A percentile compares a stretch with the other conserved stretches of the same genome.
phyloP scores from a whole-genome alignment of 2,888 invertebrate species.

The Formica aserva region DNA sequence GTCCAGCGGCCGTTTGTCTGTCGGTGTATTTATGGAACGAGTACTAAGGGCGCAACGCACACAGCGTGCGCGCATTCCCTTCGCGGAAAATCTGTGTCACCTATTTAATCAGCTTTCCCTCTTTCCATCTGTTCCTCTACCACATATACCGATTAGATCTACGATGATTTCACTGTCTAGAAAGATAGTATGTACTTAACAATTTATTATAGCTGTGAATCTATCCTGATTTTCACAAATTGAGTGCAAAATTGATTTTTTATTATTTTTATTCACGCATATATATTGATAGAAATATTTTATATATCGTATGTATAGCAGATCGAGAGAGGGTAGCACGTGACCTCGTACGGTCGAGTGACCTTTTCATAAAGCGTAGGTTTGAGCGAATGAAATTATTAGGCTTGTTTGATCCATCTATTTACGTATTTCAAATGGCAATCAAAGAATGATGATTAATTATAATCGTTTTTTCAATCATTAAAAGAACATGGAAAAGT shows the following conservation, averaged over 20 bases:
- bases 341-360: slow-evolving; percentile 25
- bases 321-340: slow-evolving; percentile 10
- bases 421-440: slow-evolving; percentile 5
- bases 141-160: background rate
- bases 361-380: slow-evolving; percentile 31
- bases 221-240: background rate
- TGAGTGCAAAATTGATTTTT: background rate
- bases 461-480: background rate
- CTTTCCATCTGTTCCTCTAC: slow-evolving; percentile 11
- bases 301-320: background rate
- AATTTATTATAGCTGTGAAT: background rate
- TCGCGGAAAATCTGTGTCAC: slow-evolving; percentile 51
- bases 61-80: slow-evolving; percentile 10
- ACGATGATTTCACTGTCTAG: background rate
- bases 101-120: slow-evolving; percentile 45
- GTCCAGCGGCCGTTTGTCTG: slow-evolving; percentile 35
- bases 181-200: background rate
- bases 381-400: slow-evolving; percentile 33
- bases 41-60: slow-evolving; percentile 39
- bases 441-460: slow-evolving; percentile 20
- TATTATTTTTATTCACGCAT: background rate
- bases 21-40: slow-evolving; percentile 43
- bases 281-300: background rate
- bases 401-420: slow-evolving; percentile 2
- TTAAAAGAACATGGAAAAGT: background rate